Evolutionary conservation across 2,797 vertebrate genomes (phyloP), one percentile per base, ranked within the genome.

Genomic region (Botia almorhae): DNA sequence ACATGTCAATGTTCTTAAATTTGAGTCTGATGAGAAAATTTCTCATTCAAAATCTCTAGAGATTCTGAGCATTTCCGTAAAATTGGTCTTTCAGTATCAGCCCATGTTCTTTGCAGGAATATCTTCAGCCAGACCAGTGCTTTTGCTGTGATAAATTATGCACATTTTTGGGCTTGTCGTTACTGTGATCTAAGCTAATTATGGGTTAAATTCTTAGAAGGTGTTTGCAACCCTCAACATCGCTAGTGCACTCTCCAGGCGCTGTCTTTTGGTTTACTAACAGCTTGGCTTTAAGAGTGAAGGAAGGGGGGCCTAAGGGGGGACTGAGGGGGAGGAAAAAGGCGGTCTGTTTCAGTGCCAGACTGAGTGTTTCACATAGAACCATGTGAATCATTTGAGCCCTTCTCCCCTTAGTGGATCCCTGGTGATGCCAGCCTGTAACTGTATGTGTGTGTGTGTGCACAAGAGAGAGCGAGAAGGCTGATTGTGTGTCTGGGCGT

Each of bases 391-490:
- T 82, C 36, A 46, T 61, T 26, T 33, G n/a, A 74, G 70, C 78
- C 80, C 91, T 10, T 17, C 58, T 82, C 93, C 92, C 92, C 92
- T 92, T 86, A 63, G 87, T 69, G 92, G 92, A 91, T 85, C 94
- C 93, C 93, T 87, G 85, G 67, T 91, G 94, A 95, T 95, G 94
- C 94, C 94, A 92, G 92, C 33, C 78, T 83, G 83, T 85, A 90
- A 83, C 33, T 90, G 50, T 82, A 69, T 72, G 75, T 53, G 78
- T 70, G 81, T 14, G 68, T 14, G 68, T 0, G 68, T n/a, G 51
- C 2, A 68, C 74, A 75, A 39, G 79, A 72, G 77, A 29, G 76
- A 11, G 36, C 36, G 76, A 23, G 68, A 43, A 68, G 89, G 83
- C 61, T 91, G 78, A 80, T 81, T 72, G 71, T 76, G 80, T 80